Conservation (phyloP, 2,888 invertebrate genomes). For the Choristoneura rosaceana region DNA sequence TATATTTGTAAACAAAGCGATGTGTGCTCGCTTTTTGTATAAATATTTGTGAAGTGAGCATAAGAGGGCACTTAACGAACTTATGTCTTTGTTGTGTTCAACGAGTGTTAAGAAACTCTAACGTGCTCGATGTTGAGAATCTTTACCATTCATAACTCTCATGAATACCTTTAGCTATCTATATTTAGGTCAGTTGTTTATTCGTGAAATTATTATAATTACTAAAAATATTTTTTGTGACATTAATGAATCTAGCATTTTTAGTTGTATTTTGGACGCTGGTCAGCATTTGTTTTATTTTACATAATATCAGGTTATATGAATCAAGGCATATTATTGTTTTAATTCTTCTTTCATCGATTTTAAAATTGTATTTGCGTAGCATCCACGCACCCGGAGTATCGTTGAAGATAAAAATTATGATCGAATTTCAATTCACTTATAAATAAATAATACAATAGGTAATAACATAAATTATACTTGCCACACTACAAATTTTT, state of each 20-base stretch:
- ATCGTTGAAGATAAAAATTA: constrained; percentile 61
- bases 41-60: constrained; percentile 73
- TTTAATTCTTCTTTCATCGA: not conserved
- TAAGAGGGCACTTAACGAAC: constrained; percentile 74
- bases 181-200: not conserved
- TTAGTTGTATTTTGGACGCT: constrained; percentile 62
- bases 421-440: constrained; percentile 7
- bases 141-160: not conserved
- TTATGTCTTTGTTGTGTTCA: constrained; percentile 66
- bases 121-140: constrained; percentile 19
- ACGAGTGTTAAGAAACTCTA: constrained; percentile 51
- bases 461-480: not conserved
- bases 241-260: not conserved
- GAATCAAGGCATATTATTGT: constrained; percentile 9
- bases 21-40: constrained; percentile 59
- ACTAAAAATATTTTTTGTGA: not conserved
- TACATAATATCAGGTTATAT: constrained; percentile 43
- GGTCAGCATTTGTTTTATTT: constrained; percentile 57
- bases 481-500: constrained; percentile 25
- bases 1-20: constrained; percentile 66
- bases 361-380: not conserved
- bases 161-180: not conserved
- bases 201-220: not conserved
- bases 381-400: constrained; percentile 39
- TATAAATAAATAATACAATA: not conserved